Evolutionary conservation across 2,797 vertebrate genomes (phyloP).

Genomic region (Lates japonicus): DNA sequence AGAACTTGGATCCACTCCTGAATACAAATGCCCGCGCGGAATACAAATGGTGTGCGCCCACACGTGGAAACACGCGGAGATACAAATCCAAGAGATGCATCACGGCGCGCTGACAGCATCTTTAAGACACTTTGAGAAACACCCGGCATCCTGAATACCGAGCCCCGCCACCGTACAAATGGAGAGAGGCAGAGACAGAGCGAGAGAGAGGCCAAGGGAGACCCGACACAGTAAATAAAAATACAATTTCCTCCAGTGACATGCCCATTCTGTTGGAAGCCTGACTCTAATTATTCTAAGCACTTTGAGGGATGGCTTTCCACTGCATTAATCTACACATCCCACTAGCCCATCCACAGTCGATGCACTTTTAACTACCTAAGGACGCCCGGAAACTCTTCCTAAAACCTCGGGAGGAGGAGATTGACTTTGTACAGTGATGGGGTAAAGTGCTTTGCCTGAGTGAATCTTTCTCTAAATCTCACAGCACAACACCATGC

Average conservation of each 20-base stretch:
- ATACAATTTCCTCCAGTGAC: slow-evolving; percentile 85
- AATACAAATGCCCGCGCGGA: slow-evolving; percentile 51
- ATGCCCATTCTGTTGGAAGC: slow-evolving; percentile 84
- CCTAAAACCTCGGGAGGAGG: slow-evolving; percentile 61
- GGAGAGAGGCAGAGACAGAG: slow-evolving; percentile 76
- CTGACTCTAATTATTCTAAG: slow-evolving; percentile 85
- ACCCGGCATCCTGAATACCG: slow-evolving; percentile 57
- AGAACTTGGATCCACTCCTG: slow-evolving; percentile 45
- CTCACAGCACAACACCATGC: slow-evolving; percentile 59
- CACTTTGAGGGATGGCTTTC: slow-evolving; percentile 85
- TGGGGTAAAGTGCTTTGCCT: slow-evolving; percentile 60
- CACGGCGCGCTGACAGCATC: slow-evolving; percentile 73
- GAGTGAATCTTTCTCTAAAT: slow-evolving; percentile 67
- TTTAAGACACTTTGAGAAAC: slow-evolving; percentile 79
- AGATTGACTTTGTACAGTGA: slow-evolving; percentile 71
- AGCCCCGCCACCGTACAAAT: slow-evolving; percentile 64
- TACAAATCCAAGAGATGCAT: slow-evolving; percentile 78
- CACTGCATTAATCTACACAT: slow-evolving; percentile 81
- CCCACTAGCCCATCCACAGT: slow-evolving; percentile 70
- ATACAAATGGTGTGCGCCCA: slow-evolving; percentile 75
- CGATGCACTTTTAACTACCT: slow-evolving; percentile 81
- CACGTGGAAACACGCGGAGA: slow-evolving; percentile 64
- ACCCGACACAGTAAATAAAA: slow-evolving; percentile 86
- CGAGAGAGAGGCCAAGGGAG: slow-evolving; percentile 74
- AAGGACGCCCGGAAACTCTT: slow-evolving; percentile 70